Base-by-base conservation (phyloP, 2,888 invertebrate species). In the Sesia bembeciformis region DNA sequence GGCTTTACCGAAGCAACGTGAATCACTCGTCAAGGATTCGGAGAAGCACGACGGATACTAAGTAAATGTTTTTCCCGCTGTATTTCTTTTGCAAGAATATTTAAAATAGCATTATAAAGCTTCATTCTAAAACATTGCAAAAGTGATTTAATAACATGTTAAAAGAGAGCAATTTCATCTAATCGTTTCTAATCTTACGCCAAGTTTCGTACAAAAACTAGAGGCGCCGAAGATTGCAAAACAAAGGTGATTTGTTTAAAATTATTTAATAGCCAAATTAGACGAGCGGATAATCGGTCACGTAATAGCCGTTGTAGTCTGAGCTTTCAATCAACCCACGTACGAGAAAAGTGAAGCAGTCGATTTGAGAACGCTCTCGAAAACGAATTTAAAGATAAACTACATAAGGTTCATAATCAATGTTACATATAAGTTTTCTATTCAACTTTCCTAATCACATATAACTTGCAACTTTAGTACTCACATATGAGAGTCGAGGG, bases 281-380 rank as follows among this genome's bases (percentile, higher is more conserved):
- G 73, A 76, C 64, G 72, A 74, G 66, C 60, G 67, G 64, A 72
- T 78, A 81, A 80, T 74, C 73, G 78, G 79, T 81, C 82, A 82
- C 81, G 81, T 82, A 81, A 74, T 64, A 63, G 66, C 62, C 68
- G 68, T 71, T 70, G 65, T 67, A 66, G 72, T 66, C 68, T 62
- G 68, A 78, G 76, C 80, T 83, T 81, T 80, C 72, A 81, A 81
- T 78, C 75, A 70, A 70, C 65, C 67, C 70, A 66, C 70, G 71
- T 73, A 70, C 64, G 8, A 39, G 39, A 50, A 8, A 46, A 43
- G 8, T 46, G n/a, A 4, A n/a, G 4, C 23, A 23, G 46, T 8
- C 46, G n/a, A 46, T 46, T 46, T 23, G 23, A 46, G 23, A 46
- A 8, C 5, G 46, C 23, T 8, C 23, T 46, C 46, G 23, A 46